A percentile compares a stretch with the other conserved stretches of the same genome.
phyloP scores from a whole-genome alignment of 2,113 vertebrate genomes.

The Paraplagusia blochii region DNA sequence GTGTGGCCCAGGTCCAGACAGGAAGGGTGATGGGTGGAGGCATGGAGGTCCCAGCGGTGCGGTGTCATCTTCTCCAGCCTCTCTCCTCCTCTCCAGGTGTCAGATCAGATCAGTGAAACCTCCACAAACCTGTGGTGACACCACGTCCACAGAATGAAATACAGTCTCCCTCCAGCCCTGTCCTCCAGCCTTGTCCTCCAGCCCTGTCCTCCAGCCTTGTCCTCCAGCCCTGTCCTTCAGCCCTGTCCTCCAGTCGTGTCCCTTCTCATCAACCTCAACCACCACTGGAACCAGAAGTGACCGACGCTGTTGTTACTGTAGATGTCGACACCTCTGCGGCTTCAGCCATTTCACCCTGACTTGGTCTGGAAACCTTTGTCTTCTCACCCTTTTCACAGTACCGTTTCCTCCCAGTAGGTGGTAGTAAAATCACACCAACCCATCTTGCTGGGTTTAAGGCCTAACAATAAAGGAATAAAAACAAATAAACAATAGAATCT shows the following conservation, averaged over 20 bases:
- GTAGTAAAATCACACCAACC: conserved; percentile 51
- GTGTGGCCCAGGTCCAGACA: not conserved
- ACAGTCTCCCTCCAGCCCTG: no score
- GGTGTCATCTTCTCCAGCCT: conserved; percentile 21
- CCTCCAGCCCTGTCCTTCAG: no score
- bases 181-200: no score
- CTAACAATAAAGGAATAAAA: no score
- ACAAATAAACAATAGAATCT: no score
- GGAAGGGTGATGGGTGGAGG: conserved; percentile 16
- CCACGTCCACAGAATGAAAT: conserved; percentile 20
- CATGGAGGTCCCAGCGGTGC: conserved; percentile 27
- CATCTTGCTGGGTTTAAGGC: not conserved
- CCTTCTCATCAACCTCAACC: conserved; percentile 20
- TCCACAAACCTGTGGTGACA: conserved; percentile 30
- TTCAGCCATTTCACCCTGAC: not conserved
- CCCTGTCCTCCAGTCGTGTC: conserved; percentile 20
- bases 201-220: no score
- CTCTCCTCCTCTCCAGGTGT: conserved; percentile 27
- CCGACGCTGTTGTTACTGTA: conserved; percentile 15
- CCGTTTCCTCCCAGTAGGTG: conserved; percentile 58
- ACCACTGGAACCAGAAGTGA: conserved; percentile 2
- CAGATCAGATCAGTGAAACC: conserved; percentile 42
- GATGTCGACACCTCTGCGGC: not conserved
- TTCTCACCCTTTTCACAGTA: conserved; percentile 32
- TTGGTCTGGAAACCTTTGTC: not conserved